Percentiles rank a stretch among this genome's conserved stretches.
These are phyloP conservation scores for Lytechinus pictus DNA, from an alignment of 35 echinoderm and acorn worm species.

Conservation along the genomic window DNA sequence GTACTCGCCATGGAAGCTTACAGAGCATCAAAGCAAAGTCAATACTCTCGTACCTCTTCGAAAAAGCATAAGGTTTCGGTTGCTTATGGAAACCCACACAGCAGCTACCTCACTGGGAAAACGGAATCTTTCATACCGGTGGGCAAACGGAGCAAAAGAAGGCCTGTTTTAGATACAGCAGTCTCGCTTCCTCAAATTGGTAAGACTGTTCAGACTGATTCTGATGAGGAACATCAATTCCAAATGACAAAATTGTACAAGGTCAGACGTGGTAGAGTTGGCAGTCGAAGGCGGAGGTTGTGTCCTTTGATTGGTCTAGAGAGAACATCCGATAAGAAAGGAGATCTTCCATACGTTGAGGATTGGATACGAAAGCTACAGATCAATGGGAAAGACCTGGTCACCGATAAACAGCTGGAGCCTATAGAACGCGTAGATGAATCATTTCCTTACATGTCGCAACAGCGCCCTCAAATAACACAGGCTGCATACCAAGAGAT, in stretches of 20 bases:
- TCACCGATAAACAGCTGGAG: background rate
- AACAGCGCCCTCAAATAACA: background rate
- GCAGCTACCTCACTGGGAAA: background rate
- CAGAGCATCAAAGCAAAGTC: slow-evolving; percentile 12
- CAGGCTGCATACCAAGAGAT: background rate
- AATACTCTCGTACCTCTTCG: background rate
- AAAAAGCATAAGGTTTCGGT: background rate
- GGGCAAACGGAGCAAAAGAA: background rate
- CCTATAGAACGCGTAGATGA: background rate
- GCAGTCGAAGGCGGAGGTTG: background rate
- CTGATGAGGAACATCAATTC: background rate
- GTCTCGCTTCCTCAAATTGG: background rate
- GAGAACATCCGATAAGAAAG: background rate
- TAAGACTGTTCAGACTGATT: background rate
- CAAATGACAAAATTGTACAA: background rate
- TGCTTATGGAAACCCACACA: background rate
- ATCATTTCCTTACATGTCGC: background rate
- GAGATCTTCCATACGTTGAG: slow-evolving; percentile 8
- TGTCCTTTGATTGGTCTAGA: background rate
- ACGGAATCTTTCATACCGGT: background rate
- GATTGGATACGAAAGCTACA: slow-evolving; percentile 19
- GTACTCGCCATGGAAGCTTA: slow-evolving; percentile 15
- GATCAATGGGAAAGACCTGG: background rate
- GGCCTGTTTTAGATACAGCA: background rate
- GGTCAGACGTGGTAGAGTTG: background rate